These are phyloP conservation scores for Monochamus alternatus DNA, from an alignment of 2,888 invertebrate genomes.

Conservation along the genomic window DNA sequence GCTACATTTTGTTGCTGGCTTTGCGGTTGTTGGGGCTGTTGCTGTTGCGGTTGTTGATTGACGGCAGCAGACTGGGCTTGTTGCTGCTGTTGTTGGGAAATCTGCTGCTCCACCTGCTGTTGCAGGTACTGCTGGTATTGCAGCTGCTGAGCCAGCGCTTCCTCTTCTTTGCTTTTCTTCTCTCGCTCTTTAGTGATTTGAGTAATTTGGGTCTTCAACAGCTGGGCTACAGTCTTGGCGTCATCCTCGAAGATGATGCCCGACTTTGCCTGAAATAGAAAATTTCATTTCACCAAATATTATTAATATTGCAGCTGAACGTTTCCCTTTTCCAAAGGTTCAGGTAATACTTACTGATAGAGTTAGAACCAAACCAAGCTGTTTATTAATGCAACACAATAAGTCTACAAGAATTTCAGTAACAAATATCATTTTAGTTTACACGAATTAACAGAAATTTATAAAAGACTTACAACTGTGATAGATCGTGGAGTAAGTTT, in stretches of 20 bases:
- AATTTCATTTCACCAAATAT: not conserved
- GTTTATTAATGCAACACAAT: slow-evolving; percentile 47
- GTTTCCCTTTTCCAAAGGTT: not conserved
- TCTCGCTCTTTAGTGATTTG: slow-evolving; percentile 79
- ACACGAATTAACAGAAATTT: slow-evolving; percentile 32
- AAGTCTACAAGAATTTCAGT: slow-evolving; percentile 46
- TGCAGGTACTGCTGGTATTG: slow-evolving; percentile 76
- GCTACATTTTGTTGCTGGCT: slow-evolving; percentile 44
- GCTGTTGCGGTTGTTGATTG: slow-evolving; percentile 58
- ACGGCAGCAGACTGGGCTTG: slow-evolving; percentile 57
- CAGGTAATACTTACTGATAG: slow-evolving; percentile 46
- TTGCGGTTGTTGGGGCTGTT: slow-evolving; percentile 57
- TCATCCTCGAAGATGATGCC: slow-evolving; percentile 97
- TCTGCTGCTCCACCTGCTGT: slow-evolving; percentile 73
- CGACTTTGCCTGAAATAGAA: slow-evolving; percentile 79
- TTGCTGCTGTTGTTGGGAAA: slow-evolving; percentile 65
- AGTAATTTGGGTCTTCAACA: slow-evolving; percentile 91
- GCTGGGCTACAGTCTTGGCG: slow-evolving; percentile 90
- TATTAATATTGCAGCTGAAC: not conserved
- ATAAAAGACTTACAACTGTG: slow-evolving; percentile 24
- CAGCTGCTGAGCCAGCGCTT: slow-evolving; percentile 73
- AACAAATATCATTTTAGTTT: slow-evolving; percentile 39
- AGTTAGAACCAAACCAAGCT: slow-evolving; percentile 46
- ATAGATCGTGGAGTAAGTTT: not conserved
- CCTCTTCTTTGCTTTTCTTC: slow-evolving; percentile 70